A percentile compares a stretch with the other conserved stretches of the same genome.
These are phyloP conservation scores for Spicauda simplicius DNA, from an alignment of 2,888 invertebrate species.

Conservation along the genomic window DNA sequence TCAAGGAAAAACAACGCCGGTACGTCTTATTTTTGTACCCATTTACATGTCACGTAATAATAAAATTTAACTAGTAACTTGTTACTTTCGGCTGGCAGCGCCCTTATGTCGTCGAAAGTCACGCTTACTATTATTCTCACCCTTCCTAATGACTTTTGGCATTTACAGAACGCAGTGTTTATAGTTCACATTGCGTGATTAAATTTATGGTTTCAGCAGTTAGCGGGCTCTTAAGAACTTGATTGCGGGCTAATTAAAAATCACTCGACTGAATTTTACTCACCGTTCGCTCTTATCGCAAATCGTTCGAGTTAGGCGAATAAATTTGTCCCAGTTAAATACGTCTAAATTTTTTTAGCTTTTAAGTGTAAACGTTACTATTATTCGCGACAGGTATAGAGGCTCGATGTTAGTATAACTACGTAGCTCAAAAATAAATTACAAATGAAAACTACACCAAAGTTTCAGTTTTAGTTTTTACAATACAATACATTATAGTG, in stretches of 20 bases:
- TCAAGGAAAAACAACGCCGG: no score
- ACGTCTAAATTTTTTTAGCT: background rate
- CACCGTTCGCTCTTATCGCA: constrained; percentile 10
- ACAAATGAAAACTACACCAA: no score
- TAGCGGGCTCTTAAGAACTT: constrained; percentile 23
- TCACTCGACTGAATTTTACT: constrained; percentile 5
- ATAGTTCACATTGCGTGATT: constrained; percentile 49
- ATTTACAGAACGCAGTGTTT: constrained; percentile 48
- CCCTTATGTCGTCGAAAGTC: background rate
- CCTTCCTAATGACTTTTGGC: constrained; percentile 50
- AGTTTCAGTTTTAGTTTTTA: no score
- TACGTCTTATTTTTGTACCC: no score
- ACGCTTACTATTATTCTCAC: constrained; percentile 13
- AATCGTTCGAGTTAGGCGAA: background rate
- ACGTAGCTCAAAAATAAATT: no score
- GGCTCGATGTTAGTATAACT: no score
- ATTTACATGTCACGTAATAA: background rate
- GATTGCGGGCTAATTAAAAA: constrained; percentile 28
- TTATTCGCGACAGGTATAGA: no score
- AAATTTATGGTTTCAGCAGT: constrained; percentile 35
- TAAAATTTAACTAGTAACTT: background rate
- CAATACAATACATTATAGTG: no score
- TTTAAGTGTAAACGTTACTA: no score
- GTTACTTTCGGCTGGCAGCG: background rate
- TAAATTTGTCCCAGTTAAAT: background rate